Conservation (phyloP, 2,888 invertebrate genomes). For the Pristionchus japonicus region DNA sequence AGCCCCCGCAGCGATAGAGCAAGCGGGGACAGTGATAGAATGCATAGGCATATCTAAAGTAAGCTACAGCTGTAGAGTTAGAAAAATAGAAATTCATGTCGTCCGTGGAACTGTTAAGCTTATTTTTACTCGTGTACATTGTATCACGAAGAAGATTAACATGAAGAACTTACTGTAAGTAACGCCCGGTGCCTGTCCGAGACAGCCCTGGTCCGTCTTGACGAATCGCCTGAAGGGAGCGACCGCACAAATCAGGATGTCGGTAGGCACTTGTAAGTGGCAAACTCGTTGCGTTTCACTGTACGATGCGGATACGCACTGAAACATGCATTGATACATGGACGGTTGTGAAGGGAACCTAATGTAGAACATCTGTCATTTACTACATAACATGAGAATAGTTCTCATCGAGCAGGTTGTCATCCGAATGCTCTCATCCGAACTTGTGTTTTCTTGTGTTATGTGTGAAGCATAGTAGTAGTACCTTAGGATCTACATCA, state of each 20-base stretch:
- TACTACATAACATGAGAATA: background rate
- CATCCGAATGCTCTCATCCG: no score
- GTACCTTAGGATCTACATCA: background rate
- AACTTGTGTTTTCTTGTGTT: no score
- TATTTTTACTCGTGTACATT: no score
- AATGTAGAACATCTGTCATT: background rate
- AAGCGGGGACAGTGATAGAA: no score
- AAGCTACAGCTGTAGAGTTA: no score
- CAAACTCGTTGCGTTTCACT: background rate
- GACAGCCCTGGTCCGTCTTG: background rate
- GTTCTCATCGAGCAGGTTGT: background rate
- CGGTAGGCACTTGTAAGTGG: background rate
- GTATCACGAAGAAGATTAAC: background rate
- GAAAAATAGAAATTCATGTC: no score
- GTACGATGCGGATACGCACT: background rate
- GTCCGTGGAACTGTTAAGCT: no score
- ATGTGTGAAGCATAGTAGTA: background rate
- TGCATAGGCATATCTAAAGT: no score
- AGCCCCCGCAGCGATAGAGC: no score
- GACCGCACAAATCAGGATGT: background rate
- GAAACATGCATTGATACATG: background rate
- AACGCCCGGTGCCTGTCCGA: background rate
- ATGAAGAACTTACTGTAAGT: background rate
- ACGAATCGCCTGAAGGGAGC: background rate
- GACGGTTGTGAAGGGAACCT: background rate